Conservation (phyloP, 2,888 invertebrate species). For the Harpagoxenus sublaevis region DNA sequence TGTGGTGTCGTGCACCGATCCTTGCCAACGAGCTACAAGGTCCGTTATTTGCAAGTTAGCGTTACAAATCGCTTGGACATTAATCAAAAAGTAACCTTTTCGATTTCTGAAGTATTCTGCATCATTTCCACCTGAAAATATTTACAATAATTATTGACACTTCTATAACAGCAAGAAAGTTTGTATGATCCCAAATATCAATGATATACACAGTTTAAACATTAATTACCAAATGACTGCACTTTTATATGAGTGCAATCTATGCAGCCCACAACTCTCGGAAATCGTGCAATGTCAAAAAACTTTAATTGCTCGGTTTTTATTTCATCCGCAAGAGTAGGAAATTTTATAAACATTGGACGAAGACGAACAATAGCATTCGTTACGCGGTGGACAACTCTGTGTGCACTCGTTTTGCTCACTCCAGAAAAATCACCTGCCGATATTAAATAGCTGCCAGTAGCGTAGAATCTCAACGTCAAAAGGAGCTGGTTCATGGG, state of each 20-base stretch:
- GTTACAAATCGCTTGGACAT: conserved; percentile 69
- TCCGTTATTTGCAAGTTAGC: conserved; percentile 63
- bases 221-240: conserved; percentile 67
- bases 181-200: too few relatives aligned
- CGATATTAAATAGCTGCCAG: too few relatives aligned
- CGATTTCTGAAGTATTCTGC: conserved; percentile 71
- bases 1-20: conserved; percentile 77
- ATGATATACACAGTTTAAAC: background rate
- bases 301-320: background rate
- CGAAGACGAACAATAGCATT: background rate
- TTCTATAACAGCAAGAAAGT: too few relatives aligned
- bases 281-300: background rate
- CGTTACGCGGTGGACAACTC: too few relatives aligned
- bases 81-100: conserved; percentile 71
- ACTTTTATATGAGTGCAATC: conserved; percentile 56
- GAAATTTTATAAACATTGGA: background rate
- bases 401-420: too few relatives aligned
- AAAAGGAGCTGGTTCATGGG: background rate
- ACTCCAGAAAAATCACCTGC: too few relatives aligned
- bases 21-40: conserved; percentile 75
- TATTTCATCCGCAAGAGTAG: background rate
- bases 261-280: background rate
- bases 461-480: background rate
- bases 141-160: too few relatives aligned
- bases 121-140: conserved; percentile 48